Conservation (phyloP, 64 coral and sea anemone genomes). For the Montipora foliosa region DNA sequence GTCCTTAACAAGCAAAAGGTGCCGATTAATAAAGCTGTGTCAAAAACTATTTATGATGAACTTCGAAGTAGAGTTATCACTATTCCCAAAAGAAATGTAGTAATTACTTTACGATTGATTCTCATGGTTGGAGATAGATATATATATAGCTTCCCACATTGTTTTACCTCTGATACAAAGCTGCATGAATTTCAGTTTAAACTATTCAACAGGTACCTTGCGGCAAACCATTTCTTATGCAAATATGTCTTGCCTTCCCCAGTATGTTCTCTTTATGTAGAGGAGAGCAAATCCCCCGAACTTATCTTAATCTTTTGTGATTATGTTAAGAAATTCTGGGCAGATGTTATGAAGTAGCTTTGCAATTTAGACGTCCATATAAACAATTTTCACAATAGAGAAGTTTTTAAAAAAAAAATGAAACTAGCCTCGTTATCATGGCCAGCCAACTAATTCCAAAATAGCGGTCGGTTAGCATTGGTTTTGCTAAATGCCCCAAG, state of each 20-base stretch:
- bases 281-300: neutral
- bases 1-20: neutral
- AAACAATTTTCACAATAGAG: neutral
- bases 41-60: neutral
- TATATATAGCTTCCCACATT: neutral
- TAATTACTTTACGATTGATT: neutral
- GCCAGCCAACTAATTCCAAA: no score
- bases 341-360: neutral
- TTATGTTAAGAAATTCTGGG: neutral
- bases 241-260: neutral
- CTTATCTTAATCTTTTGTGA: neutral
- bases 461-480: no score
- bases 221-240: neutral
- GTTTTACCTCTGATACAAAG: neutral
- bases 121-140: neutral
- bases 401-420: neutral
- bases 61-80: neutral
- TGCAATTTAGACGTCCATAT: neutral
- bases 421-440: no score
- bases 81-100: neutral
- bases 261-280: neutral
- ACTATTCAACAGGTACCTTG: neutral
- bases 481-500: no score
- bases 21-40: neutral
- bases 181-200: neutral